Evolutionary conservation across 2,888 invertebrate genomes (phyloP).

Genomic region (Caenorhabditis plicata): DNA sequence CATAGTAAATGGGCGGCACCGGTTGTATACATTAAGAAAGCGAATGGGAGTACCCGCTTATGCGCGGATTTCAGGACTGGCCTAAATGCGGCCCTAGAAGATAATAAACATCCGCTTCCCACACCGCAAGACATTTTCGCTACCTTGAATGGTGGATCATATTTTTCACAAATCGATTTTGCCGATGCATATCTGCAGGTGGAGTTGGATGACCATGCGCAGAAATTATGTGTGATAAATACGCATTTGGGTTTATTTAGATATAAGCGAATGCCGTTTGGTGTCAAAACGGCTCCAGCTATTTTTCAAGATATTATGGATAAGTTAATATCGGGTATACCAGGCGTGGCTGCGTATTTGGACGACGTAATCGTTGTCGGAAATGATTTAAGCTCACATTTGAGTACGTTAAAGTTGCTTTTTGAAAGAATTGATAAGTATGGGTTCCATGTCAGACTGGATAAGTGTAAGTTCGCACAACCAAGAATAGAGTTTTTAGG

Average conservation of each 20-base stretch:
- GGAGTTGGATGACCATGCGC: constrained; percentile 29
- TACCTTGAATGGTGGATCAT: constrained; percentile 27
- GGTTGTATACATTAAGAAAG: constrained; percentile 30
- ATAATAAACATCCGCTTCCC: constrained; percentile 46
- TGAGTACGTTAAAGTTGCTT: constrained; percentile 5
- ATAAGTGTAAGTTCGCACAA: constrained; percentile 14
- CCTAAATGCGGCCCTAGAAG: constrained; percentile 31
- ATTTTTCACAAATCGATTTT: constrained; percentile 44
- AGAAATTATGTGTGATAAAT: constrained; percentile 26
- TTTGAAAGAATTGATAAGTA: constrained; percentile 12
- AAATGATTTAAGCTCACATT: constrained; percentile 10
- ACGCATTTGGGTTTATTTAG: constrained; percentile 43
- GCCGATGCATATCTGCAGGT: constrained; percentile 46
- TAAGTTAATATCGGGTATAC: constrained; percentile 26
- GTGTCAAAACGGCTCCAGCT: constrained; percentile 41
- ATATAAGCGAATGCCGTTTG: constrained; percentile 47
- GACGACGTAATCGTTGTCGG: constrained; percentile 39
- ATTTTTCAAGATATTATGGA: constrained; percentile 50
- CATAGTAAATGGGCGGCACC: constrained; percentile 44
- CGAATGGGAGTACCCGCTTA: constrained; percentile 26
- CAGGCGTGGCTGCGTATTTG: constrained; percentile 16
- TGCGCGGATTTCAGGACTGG: constrained; percentile 39
- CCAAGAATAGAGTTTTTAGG: constrained; percentile 17
- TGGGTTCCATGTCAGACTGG: constrained; percentile 12
- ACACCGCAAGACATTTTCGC: constrained; percentile 36